Evolutionary conservation across 2,113 vertebrate genomes (phyloP).

Genomic region (Osmerus mordax): DNA sequence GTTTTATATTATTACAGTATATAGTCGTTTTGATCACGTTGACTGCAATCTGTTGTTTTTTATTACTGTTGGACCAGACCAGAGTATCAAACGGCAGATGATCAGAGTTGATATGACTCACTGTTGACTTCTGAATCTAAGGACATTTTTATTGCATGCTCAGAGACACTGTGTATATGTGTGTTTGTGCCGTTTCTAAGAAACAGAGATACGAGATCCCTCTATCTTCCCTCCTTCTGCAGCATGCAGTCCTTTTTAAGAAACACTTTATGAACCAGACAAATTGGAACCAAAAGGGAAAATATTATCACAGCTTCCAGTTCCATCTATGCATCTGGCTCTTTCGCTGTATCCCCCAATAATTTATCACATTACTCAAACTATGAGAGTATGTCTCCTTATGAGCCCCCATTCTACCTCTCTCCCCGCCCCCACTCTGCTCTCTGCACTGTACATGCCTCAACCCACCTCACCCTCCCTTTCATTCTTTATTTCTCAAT

Average conservation of each 20-base stretch:
- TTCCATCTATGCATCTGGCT: too few relatives aligned
- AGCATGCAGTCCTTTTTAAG: constrained; percentile 30
- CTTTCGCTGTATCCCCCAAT: background rate
- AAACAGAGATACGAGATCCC: constrained; percentile 29
- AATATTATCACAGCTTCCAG: too few relatives aligned
- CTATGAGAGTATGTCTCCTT: constrained; percentile 19
- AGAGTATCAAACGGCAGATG: too few relatives aligned
- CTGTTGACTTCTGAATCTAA: too few relatives aligned
- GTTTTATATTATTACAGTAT: too few relatives aligned
- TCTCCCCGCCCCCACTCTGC: background rate
- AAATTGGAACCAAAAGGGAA: background rate
- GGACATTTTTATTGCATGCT: background rate
- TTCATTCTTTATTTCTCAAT: background rate
- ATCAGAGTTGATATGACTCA: too few relatives aligned
- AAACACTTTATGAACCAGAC: constrained; percentile 22
- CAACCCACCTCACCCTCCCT: background rate
- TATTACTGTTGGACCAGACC: too few relatives aligned
- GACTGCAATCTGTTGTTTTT: too few relatives aligned
- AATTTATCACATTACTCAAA: background rate
- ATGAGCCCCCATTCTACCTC: background rate
- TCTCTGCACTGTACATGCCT: background rate
- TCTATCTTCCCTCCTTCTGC: constrained; percentile 13
- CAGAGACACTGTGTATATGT: background rate
- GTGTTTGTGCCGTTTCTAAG: constrained; percentile 26
- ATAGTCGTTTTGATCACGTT: too few relatives aligned